Base-by-base conservation (phyloP, 92 coral and sea anemone genomes). In the Paramuricea clavata region DNA sequence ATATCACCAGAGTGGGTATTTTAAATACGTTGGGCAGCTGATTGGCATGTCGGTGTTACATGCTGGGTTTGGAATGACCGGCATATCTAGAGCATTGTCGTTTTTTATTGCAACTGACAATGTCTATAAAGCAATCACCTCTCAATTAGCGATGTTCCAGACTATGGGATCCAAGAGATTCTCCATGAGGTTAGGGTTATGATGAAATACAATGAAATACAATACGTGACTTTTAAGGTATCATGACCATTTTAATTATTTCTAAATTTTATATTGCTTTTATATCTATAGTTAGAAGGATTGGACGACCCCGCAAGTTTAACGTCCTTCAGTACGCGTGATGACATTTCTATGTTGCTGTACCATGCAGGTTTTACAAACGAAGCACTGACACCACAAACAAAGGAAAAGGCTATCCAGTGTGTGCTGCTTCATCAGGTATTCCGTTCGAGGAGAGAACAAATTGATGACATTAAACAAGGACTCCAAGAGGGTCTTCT, bases 31-130 rank as follows among this genome's bases (percentile, higher is more conserved):
- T 41, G 92, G 92, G 32, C 87, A 78, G 88, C 87, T 88, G 49
- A 92, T 91, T 77, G 92, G 73, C 76, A 78, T 91, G 92, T 88
- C 90, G 19, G 92, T 85, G 64, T 47, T 91, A 9, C 89, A 91
- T 75, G 76, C 89, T 68, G 91, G 89, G 42, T 25, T 78, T 70
- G 92, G 92, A 23, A 68, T 91, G 10, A 76, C 78, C 10, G 89
- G 92, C 23, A 39, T 89, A 44, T 89, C 92, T 21, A 76, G 92
- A 77, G 91, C 91, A 22, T 83, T 91, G 13, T 33, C 93, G 23
- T 39, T 57, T 32, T 91, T 70, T 85, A 49, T 91, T 83, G 89
- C 83, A 42, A 91, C 93, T 74, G 89, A 91, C 9, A 91, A 87
- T 60, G 69, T 91, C 35, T 87, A 61, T 41, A 43, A 62, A 9